These are phyloP conservation scores for Podarcis muralis DNA, from an alignment of 2,113 vertebrate genomes.

Conservation along the genomic window DNA sequence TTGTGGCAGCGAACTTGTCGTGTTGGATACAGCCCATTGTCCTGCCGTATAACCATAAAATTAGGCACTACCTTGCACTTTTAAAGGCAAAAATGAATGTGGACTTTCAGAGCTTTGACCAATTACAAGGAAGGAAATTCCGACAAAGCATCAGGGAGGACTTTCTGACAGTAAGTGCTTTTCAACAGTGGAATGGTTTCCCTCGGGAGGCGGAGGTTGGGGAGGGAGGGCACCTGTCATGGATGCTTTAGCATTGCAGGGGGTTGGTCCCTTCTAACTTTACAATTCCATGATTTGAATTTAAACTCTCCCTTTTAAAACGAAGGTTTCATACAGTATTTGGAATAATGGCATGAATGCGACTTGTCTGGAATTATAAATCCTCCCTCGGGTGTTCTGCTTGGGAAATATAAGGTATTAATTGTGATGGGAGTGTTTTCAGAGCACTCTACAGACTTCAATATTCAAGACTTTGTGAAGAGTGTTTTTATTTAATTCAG, in stretches of 20 bases:
- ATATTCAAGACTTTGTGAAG: neutral
- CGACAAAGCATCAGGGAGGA: no score
- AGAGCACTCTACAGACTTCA: neutral
- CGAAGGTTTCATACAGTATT: neutral
- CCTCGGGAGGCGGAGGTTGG: no score
- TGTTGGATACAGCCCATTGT: neutral
- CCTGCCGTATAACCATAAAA: neutral
- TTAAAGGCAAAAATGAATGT: neutral
- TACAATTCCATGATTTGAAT: neutral
- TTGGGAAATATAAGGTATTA: neutral
- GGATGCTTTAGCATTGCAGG: no score
- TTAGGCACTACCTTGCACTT: no score
- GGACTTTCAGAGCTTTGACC: neutral
- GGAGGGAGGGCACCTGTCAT: no score
- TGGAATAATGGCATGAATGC: neutral
- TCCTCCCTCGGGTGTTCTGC: neutral
- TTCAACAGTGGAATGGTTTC: no score
- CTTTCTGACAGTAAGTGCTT: no score
- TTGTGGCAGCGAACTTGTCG: no score
- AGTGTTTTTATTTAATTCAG: neutral
- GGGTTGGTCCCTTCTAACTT: no score
- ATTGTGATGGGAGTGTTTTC: conserved; percentile 25
- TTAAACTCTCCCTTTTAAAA: neutral
- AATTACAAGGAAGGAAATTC: neutral
- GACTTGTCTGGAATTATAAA: neutral